Percentiles rank a stretch among this genome's conserved stretches.
Evolutionary conservation across 2,888 invertebrate species (phyloP).

Genomic region (Drosophila tripunctata): DNA sequence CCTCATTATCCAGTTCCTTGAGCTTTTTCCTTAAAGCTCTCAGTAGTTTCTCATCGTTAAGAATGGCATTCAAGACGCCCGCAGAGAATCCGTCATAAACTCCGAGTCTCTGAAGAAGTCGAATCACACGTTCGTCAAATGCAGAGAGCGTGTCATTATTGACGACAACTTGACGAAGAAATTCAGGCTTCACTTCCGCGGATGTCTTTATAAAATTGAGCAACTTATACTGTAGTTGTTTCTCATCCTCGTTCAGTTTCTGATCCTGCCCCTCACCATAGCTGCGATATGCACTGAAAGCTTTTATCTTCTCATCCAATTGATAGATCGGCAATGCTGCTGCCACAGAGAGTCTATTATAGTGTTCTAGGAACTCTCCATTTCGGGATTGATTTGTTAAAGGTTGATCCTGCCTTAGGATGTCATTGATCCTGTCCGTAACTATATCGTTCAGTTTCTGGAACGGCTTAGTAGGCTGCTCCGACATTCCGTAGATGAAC

Average conservation of each 20-base stretch:
- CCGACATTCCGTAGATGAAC: conserved; percentile 4
- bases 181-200: not conserved
- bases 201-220: too few species aligned
- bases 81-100: conserved; percentile 29
- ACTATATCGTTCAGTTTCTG: conserved; percentile 36
- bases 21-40: conserved; percentile 41
- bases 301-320: conserved; percentile 49
- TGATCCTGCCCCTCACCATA: not conserved
- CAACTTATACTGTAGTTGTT: not conserved
- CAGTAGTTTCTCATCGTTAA: conserved; percentile 45
- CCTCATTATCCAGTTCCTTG: conserved; percentile 28
- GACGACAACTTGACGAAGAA: not conserved
- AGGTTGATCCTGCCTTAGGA: conserved; percentile 10
- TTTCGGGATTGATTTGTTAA: not conserved
- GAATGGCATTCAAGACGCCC: conserved; percentile 44
- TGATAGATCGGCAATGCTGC: conserved; percentile 25
- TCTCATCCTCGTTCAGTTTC: too few species aligned
- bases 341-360: conserved; percentile 26
- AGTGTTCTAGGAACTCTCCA: conserved; percentile 9
- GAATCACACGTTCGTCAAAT: conserved; percentile 32
- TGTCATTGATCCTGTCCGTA: conserved; percentile 38
- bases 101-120: conserved; percentile 36
- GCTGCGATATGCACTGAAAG: conserved; percentile 22
- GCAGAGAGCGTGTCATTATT: too few species aligned
- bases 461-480: not conserved